Percentiles rank a stretch among this genome's conserved stretches.
phyloP scores from a whole-genome alignment of 2,113 vertebrate species.

The Patagioenas fasciata region DNA sequence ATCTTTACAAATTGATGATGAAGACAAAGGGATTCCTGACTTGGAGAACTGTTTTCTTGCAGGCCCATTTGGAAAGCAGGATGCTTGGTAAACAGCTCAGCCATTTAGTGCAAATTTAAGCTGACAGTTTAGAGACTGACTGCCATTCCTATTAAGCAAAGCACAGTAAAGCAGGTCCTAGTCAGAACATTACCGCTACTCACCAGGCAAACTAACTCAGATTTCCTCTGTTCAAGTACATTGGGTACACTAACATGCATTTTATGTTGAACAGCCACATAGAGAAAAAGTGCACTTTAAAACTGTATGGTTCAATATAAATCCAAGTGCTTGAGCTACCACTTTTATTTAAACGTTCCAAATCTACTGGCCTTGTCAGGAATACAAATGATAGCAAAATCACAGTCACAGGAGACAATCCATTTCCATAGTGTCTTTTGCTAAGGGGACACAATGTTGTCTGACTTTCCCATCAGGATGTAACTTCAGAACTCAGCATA shows the following conservation, averaged over 20 bases:
- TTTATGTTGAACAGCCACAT: not conserved
- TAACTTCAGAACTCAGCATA: not conserved
- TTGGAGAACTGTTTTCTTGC: not conserved
- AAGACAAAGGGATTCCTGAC: not conserved
- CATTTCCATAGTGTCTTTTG: not conserved
- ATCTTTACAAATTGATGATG: not conserved
- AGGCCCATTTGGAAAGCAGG: not conserved
- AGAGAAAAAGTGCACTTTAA: not conserved
- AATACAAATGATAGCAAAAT: not conserved
- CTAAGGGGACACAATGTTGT: not conserved
- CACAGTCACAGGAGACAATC: not conserved
- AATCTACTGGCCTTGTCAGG: not conserved
- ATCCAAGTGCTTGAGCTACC: not conserved
- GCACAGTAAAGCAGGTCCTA: not conserved
- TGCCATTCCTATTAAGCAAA: not conserved
- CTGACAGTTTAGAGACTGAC: not conserved
- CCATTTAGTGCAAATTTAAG: not conserved
- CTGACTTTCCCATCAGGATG: not conserved
- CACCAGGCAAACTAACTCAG: not conserved
- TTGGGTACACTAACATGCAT: not conserved
- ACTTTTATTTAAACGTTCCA: not conserved
- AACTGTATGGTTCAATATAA: not conserved
- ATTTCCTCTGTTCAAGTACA: not conserved
- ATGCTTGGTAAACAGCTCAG: not conserved
- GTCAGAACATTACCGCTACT: not conserved